Percentiles rank a stretch among this genome's conserved stretches.
phyloP scores from a whole-genome alignment of 2,797 vertebrate genomes.

The Acomys russatus region DNA sequence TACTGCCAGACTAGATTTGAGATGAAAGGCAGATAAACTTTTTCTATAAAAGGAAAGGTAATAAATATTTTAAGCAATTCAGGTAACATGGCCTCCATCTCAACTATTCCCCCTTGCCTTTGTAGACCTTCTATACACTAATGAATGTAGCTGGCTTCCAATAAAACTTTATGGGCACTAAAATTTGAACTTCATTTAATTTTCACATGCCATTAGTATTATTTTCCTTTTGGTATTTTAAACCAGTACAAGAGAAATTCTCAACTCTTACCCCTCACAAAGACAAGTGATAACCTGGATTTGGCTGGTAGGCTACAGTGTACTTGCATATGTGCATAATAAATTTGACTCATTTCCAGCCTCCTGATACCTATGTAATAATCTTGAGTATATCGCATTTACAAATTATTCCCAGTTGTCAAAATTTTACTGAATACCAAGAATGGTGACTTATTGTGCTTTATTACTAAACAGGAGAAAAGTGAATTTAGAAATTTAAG shows the following conservation, averaged over 20 bases:
- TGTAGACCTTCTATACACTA: constrained; percentile 52
- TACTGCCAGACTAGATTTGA: constrained; percentile 45
- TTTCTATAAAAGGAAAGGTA: constrained; percentile 38
- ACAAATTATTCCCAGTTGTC: background rate
- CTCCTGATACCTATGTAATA: constrained; percentile 17
- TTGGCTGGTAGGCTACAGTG: background rate
- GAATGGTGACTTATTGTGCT: background rate
- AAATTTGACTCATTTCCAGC: constrained; percentile 16
- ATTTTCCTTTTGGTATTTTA: constrained; percentile 24
- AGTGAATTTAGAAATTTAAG: constrained; percentile 6
- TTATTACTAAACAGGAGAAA: constrained; percentile 35
- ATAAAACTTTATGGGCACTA: constrained; percentile 64
- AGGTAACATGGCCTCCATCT: constrained; percentile 45
- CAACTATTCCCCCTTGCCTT: constrained; percentile 41
- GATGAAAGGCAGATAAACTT: constrained; percentile 17
- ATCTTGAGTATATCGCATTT: constrained; percentile 26
- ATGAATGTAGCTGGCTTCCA: constrained; percentile 27
- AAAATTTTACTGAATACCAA: constrained; percentile 4
- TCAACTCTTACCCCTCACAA: background rate
- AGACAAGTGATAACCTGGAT: constrained; percentile 2
- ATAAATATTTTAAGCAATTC: constrained; percentile 60
- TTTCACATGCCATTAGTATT: constrained; percentile 64
- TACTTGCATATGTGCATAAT: constrained; percentile 40
- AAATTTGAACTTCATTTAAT: constrained; percentile 74
- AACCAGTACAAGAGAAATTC: constrained; percentile 33